A percentile compares a stretch with the other conserved stretches of the same genome.
Evolutionary conservation across 2,888 invertebrate genomes (phyloP).

Genomic region (Ommatoiulus sabulosus): DNA sequence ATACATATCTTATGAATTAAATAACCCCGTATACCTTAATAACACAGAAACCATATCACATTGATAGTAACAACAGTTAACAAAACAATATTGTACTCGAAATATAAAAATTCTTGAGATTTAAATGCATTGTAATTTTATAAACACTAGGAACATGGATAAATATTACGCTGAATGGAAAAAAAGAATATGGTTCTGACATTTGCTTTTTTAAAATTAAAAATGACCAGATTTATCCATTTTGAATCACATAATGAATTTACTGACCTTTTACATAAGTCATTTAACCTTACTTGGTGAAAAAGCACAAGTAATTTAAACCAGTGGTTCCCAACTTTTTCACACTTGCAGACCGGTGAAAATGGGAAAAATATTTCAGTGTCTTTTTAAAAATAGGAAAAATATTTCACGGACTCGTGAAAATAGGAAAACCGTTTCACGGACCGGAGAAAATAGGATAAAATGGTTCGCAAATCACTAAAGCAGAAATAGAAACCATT

Average conservation of each 20-base stretch:
- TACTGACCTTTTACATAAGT: no score
- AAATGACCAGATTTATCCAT: not conserved
- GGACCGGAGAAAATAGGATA: no score
- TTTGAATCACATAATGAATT: not conserved
- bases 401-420: no score
- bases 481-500: no score
- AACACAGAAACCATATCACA: slow-evolving; percentile 1
- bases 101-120: not conserved
- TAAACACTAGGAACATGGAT: not conserved
- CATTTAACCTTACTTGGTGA: no score
- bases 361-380: no score
- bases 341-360: no score
- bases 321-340: no score
- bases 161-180: not conserved
- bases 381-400: no score
- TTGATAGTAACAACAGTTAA: not conserved
- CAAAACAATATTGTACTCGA: slow-evolving; percentile 22
- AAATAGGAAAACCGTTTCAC: no score
- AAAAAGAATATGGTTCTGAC: not conserved
- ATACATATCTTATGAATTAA: not conserved
- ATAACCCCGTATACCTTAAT: not conserved
- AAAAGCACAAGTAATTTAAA: no score
- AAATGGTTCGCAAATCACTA: no score
- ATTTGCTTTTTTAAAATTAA: not conserved
- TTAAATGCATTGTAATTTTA: not conserved